Base-by-base conservation (phyloP, 2,888 invertebrate genomes). In the Cerastis rubricosa region DNA sequence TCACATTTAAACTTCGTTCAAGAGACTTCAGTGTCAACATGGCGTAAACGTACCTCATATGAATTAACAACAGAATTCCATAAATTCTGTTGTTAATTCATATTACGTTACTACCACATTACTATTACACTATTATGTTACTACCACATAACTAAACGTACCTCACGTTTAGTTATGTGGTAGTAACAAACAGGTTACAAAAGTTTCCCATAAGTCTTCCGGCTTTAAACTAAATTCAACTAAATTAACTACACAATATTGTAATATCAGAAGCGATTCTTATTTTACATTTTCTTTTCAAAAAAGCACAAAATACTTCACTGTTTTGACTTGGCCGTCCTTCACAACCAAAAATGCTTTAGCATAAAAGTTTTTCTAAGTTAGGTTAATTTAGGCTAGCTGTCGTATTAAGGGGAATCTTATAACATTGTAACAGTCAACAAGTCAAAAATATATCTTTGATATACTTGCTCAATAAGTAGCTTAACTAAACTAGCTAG, bases 181-280 rank as follows among this genome's bases (percentile, higher is more conserved):
- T 5, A 54, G 59, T 47, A 57, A 17, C 25, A 72, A 74, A 69
- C 61, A 54, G 61, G 4, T 76, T 29, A 22, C 79, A 87, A 86
- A 86, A 78, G 76, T 77, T 78, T 67, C 54, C 73, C 22, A 87
- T 84, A 67, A 81, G 49, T 67, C 22, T 29, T 35, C 2, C 35
- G 72, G 83, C 80, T 81, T 72, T 74, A 71, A 86, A 84, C 71
- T 89, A 91, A 93, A 93, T 86, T 87, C 88, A 94, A 93, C 88
- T 80, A 92, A 92, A 93, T 90, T 78, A 92, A 91, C 91, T 92
- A 93, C 90, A 90, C 86, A 91, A 89, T 90, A 91, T 89, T 87
- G 86, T 89, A 84, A 87, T 92, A 90, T 91, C 88, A 90, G 90
- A 94, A 95, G 95, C 95, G 90, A 93, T 91, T 90, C 87, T 83